Evolutionary conservation across 2,113 vertebrate species (phyloP).

Genomic region (Caranx melampygus): DNA sequence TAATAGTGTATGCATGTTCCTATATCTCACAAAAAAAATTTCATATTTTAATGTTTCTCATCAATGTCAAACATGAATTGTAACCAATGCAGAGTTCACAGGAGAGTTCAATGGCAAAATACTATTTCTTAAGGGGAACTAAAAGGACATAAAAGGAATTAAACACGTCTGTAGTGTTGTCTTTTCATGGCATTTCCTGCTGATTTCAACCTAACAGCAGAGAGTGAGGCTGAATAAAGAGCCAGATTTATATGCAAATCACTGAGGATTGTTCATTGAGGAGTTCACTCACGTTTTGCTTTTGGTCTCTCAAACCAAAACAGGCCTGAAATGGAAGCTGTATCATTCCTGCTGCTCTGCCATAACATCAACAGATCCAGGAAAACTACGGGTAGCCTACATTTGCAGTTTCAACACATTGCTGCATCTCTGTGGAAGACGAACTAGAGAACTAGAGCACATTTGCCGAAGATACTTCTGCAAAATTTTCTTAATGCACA

Average conservation of each 20-base stretch:
- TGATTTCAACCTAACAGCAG: neutral
- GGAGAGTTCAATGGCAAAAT: neutral
- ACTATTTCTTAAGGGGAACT: neutral
- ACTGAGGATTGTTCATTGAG: slow-evolving; percentile 40
- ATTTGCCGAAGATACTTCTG: neutral
- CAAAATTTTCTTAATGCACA: neutral
- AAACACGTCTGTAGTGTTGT: neutral
- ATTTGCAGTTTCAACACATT: neutral
- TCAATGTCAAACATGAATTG: neutral
- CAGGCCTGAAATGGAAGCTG: slow-evolving; percentile 10
- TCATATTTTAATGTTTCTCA: too few relatives aligned
- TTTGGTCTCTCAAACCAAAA: slow-evolving; percentile 39
- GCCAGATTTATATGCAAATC: slow-evolving; percentile 35
- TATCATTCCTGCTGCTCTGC: neutral
- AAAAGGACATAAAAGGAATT: neutral
- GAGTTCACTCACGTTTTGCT: slow-evolving; percentile 45
- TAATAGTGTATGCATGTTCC: too few relatives aligned
- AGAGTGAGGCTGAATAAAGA: neutral
- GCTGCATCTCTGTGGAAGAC: neutral
- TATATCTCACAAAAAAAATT: too few relatives aligned
- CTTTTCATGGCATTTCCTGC: neutral
- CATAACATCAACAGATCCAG: neutral
- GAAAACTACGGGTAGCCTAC: neutral
- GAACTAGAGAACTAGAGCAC: neutral
- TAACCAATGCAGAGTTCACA: neutral